Percentiles rank a stretch among this genome's conserved stretches.
These are phyloP conservation scores for Mamestra configurata DNA, from an alignment of 1,140 invertebrate species.

Conservation along the genomic window DNA sequence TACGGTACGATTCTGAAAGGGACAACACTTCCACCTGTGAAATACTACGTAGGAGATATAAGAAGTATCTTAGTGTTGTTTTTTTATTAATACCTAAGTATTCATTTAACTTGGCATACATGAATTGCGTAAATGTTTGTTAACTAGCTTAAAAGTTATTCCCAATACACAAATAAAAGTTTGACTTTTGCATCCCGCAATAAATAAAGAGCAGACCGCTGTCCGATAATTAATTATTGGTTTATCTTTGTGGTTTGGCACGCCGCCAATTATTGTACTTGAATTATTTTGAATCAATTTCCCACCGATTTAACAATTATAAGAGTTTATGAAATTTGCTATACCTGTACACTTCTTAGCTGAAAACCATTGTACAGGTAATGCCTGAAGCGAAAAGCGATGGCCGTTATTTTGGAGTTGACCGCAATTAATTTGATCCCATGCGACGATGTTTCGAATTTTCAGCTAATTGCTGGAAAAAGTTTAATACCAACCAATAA, in stretches of 20 bases:
- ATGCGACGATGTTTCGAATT: neutral
- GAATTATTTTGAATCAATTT: constrained; percentile 29
- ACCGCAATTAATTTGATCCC: neutral
- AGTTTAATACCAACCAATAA: neutral
- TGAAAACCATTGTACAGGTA: neutral
- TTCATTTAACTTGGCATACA: too few relatives aligned
- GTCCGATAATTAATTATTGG: constrained; percentile 30
- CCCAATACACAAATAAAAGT: neutral
- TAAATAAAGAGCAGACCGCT: constrained; percentile 16
- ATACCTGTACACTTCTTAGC: too few relatives aligned
- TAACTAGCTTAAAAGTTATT: neutral
- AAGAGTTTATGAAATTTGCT: neutral
- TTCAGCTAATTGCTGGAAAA: neutral
- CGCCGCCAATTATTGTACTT: constrained; percentile 4
- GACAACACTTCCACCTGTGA: neutral
- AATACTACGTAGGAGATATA: too few relatives aligned
- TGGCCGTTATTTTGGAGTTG: neutral
- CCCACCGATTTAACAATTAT: neutral
- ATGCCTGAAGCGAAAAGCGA: neutral
- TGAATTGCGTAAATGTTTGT: neutral
- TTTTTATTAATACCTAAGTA: too few relatives aligned
- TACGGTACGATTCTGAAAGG: neutral
- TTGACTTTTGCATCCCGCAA: constrained; percentile 31
- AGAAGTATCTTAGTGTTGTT: too few relatives aligned
- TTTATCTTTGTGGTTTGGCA: constrained; percentile 27